These are phyloP conservation scores for Raja brachyura DNA, from an alignment of 2,113 vertebrate genomes.

Conservation along the genomic window DNA sequence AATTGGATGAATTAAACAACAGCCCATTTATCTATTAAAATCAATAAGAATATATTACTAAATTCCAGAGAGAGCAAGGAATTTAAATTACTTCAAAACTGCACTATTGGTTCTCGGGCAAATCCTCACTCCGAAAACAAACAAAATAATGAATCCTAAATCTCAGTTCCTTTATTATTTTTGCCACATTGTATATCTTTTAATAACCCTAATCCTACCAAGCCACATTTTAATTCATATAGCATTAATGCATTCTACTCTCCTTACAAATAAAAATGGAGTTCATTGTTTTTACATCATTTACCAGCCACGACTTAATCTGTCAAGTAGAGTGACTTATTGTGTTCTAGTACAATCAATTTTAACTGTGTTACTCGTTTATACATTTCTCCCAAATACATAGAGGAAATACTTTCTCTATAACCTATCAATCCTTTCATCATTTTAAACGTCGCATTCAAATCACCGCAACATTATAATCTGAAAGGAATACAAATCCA, in stretches of 20 bases:
- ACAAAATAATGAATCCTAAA: background rate
- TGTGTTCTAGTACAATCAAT: background rate
- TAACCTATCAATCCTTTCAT: background rate
- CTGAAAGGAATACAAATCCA: background rate
- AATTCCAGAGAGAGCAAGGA: background rate
- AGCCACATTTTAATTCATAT: too few relatives aligned
- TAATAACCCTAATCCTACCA: background rate
- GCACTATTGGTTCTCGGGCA: background rate
- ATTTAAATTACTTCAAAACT: background rate
- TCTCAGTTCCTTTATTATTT: background rate
- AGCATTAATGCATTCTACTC: background rate
- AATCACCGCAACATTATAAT: background rate
- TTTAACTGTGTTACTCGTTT: background rate
- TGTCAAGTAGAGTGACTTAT: background rate
- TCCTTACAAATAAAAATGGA: too few relatives aligned
- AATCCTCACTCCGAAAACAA: background rate
- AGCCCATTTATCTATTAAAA: background rate
- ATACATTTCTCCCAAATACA: background rate
- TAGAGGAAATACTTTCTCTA: background rate
- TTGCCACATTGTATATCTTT: background rate
- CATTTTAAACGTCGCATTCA: background rate
- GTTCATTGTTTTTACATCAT: background rate
- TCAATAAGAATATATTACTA: background rate
- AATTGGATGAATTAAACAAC: background rate
- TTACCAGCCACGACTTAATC: background rate